Percentiles rank a stretch among this genome's conserved stretches.
Conservation (phyloP, 1,140 invertebrate species). For the Aphelenchoides avenae region DNA sequence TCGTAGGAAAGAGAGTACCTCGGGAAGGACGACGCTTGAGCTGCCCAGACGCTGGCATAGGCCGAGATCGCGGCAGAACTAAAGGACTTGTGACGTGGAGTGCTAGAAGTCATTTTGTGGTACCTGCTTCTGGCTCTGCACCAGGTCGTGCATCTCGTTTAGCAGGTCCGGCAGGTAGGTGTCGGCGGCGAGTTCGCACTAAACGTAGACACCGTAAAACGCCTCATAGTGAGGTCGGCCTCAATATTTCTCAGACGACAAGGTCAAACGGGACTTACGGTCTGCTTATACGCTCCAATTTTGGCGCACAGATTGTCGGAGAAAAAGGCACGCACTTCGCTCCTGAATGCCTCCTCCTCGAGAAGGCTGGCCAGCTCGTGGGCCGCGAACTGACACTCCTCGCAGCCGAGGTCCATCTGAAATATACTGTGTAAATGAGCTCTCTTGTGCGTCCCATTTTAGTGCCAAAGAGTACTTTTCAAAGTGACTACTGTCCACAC, state of each 20-base stretch:
- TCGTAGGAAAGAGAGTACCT: too few species aligned
- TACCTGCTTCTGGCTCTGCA: conserved; percentile 38
- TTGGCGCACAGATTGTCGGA: conserved; percentile 45
- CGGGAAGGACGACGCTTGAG: too few species aligned
- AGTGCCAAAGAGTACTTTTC: too few species aligned
- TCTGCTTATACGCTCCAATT: conserved; percentile 34
- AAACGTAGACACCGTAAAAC: conserved; percentile 7
- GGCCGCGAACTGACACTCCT: conserved; percentile 58
- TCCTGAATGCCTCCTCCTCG: conserved; percentile 40
- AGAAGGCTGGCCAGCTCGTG: conserved; percentile 45
- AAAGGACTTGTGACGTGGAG: conserved; percentile 22
- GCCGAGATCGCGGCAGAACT: conserved; percentile 49
- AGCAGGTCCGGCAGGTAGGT: conserved; percentile 53
- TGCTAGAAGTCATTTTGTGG: not conserved
- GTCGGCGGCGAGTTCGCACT: conserved; percentile 52
- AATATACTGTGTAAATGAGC: too few species aligned
- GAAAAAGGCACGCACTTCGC: conserved; percentile 44
- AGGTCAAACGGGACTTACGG: conserved; percentile 1
- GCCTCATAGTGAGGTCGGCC: not conserved
- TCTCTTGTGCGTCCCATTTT: too few species aligned
- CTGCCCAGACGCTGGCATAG: too few species aligned
- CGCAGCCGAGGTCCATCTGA: conserved; percentile 54
- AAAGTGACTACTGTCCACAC: too few species aligned
- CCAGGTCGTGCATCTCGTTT: conserved; percentile 46
- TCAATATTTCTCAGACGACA: too few species aligned